Evolutionary conservation across 2,113 vertebrate species (phyloP), one percentile per base, ranked within the genome.

Genomic region (Perca flavescens): DNA sequence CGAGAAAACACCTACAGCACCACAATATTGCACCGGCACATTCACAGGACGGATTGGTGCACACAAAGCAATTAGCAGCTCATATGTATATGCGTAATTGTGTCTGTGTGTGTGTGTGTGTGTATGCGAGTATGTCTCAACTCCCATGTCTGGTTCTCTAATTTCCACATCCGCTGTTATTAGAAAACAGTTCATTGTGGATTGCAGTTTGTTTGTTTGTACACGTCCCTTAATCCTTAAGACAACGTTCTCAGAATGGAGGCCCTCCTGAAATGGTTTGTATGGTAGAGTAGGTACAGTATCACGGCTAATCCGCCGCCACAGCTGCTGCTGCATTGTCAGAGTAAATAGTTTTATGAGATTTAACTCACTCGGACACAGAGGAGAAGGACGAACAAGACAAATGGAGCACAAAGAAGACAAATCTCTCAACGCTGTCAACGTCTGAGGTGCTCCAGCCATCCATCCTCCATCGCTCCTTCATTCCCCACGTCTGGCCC

Each of bases 11-110:
- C 91, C 92, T 92, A 91, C 89, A 88, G 89, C 90, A 84, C 79
- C 74, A 88, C 89, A 89, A 94, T 93, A 94, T 92, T 92, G 83
- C 90, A 85, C 84, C 73, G 40, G 83, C 89, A 89, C 90, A 84
- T 82, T 88, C 85, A 65, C 85, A 79, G 85, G 75, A 91, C 79
- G 58, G 88, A 92, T 78, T 80, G 91, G 87, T 85, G 91, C 90
- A 84, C 90, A 91, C 87, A 93, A 94, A 94, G 92, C 94, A 94
- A 94, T 95, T 95, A 95, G 93, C 92, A 74, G 86, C 86, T 87
- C 81, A 87, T 85, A 88, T 88, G 57, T 86, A 76, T 80, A 46
- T 82, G 85, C 62, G 52, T 81, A 80, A 83, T 58, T 73, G 89
- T 72, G 69, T 74, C 34, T n/a, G 74, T 61, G 74, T 61, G 52